phyloP scores from a whole-genome alignment of 2,113 vertebrate genomes.

The Pterocles gutturalis region DNA sequence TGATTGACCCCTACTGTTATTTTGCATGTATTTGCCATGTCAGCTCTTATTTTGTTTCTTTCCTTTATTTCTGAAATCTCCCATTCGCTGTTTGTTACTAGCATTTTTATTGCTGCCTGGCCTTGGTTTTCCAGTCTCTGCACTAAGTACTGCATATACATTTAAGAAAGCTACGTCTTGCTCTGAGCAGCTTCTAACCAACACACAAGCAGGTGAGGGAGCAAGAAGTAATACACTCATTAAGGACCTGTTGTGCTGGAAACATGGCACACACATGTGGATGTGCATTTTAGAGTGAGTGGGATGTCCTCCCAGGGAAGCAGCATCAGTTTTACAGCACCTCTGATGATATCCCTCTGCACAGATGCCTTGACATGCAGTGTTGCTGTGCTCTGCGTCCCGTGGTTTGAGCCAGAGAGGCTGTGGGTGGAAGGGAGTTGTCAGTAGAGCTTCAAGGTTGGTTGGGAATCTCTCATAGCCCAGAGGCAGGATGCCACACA shows the following conservation, averaged over 20 bases:
- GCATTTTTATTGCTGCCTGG: background rate
- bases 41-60: background rate
- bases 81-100: background rate
- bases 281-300: background rate
- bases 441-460: background rate
- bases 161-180: background rate
- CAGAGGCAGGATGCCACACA: background rate
- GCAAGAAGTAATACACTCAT: background rate
- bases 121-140: background rate
- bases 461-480: background rate
- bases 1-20: background rate
- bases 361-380: fast-evolving
- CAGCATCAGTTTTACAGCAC: background rate
- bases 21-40: background rate
- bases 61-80: background rate
- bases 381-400: fast-evolving
- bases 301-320: background rate
- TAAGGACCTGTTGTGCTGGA: background rate
- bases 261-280: background rate
- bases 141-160: background rate
- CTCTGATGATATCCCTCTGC: fast-evolving
- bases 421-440: background rate
- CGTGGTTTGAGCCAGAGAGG: fast-evolving
- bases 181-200: background rate
- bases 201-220: background rate